These are phyloP conservation scores for Plotosus lineatus DNA, from an alignment of 2,113 vertebrate species.

Conservation along the genomic window DNA sequence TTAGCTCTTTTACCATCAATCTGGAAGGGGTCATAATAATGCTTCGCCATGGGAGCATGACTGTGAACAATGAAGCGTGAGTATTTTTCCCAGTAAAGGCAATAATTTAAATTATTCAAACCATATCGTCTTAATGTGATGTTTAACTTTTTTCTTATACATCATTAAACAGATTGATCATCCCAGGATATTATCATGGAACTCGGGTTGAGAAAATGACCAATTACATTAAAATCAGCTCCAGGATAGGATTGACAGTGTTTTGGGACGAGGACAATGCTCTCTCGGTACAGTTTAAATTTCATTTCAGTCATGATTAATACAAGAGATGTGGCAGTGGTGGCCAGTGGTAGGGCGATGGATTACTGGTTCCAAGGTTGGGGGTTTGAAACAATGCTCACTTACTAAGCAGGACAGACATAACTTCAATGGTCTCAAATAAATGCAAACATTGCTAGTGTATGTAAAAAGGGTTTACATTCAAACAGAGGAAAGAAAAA, in stretches of 20 bases:
- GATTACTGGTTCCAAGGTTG: no score
- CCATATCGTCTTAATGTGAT: background rate
- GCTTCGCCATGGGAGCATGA: slow-evolving; percentile 64
- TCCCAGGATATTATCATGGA: slow-evolving; percentile 74
- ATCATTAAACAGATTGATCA: slow-evolving; percentile 63
- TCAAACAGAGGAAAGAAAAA: background rate
- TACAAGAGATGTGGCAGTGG: background rate
- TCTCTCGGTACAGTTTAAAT: slow-evolving; percentile 72
- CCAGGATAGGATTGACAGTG: slow-evolving; percentile 75
- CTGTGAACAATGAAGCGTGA: slow-evolving; percentile 69
- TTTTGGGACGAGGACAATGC: slow-evolving; percentile 82
- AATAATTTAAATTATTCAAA: background rate
- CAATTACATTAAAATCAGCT: slow-evolving; percentile 73
- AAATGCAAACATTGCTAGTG: background rate
- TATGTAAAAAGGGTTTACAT: background rate
- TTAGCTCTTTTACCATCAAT: slow-evolving; percentile 69
- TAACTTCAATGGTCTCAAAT: background rate
- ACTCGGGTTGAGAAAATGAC: slow-evolving; percentile 70
- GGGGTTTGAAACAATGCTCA: no score
- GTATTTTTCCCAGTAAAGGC: slow-evolving; percentile 24
- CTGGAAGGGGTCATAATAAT: slow-evolving; percentile 72
- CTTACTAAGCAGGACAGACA: no score
- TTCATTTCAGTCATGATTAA: background rate
- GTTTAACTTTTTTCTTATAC: background rate
- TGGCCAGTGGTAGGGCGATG: no score